Evolutionary conservation across 2,113 vertebrate species (phyloP).

Genomic region (Calypte anna): DNA sequence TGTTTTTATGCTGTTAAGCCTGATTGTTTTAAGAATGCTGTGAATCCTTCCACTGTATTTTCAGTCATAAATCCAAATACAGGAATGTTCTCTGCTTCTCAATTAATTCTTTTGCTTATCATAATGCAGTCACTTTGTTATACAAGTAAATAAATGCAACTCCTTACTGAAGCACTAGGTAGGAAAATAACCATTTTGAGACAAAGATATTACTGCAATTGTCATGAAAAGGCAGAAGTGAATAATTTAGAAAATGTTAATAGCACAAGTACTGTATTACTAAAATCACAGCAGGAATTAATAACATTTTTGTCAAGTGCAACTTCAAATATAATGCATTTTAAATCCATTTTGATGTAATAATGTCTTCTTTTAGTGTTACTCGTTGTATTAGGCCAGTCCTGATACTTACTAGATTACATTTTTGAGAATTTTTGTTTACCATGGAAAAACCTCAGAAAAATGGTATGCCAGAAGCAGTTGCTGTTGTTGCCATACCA

Average conservation of each 20-base stretch:
- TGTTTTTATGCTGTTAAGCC: neutral
- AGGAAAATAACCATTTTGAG: slow-evolving; percentile 73
- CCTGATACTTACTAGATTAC: slow-evolving; percentile 34
- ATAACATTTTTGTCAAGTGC: slow-evolving; percentile 68
- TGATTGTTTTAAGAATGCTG: neutral
- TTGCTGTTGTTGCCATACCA: neutral
- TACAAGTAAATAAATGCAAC: neutral
- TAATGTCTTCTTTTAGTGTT: slow-evolving; percentile 29
- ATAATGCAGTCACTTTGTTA: neutral
- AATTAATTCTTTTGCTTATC: slow-evolving; percentile 22
- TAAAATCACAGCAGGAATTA: slow-evolving; percentile 45
- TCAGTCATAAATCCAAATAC: neutral
- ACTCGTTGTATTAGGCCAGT: slow-evolving; percentile 15
- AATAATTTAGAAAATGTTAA: slow-evolving; percentile 77
- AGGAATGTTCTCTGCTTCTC: neutral
- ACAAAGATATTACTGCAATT: slow-evolving; percentile 61
- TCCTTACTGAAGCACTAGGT: slow-evolving; percentile 66
- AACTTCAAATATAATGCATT: slow-evolving; percentile 47
- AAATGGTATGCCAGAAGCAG: neutral
- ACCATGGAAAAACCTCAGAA: neutral
- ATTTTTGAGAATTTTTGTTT: slow-evolving; percentile 4
- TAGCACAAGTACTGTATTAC: slow-evolving; percentile 48
- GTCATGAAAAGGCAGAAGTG: slow-evolving; percentile 70
- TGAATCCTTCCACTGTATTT: neutral
- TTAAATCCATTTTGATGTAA: slow-evolving; percentile 18